Base-by-base conservation (phyloP, 2,797 vertebrate species). In the Squalus acanthias region DNA sequence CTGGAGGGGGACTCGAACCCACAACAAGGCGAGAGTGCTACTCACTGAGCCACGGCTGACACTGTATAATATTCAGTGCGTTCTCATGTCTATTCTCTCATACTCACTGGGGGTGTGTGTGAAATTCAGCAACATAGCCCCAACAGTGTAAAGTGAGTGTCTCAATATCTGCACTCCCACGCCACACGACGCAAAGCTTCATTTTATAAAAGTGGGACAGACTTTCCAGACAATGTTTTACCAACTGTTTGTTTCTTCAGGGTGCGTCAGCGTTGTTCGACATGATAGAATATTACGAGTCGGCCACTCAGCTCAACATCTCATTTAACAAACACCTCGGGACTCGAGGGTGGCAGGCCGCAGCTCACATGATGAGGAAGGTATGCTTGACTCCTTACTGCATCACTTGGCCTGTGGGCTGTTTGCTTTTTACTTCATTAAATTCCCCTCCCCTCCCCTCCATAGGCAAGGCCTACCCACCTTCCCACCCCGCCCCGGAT, bases 271-370 rank as follows among this genome's bases (percentile, higher is more conserved):
- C 99, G 5, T 97, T 99, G 12, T 99, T 99, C 0, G 99, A 99
- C 97, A 99, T 99, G 99, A 99, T 99, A 0, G 99, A 99, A 96
- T 99, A 99, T 97, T 99, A 99, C 0, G 99, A 99, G 97, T 99
- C 99, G 0, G 99, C 99, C 96, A 99, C 99, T 0, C 99, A 99
- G 97, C 99, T 99, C 97, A 99, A 99, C 98, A 99, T 99, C 97
- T 99, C 99, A 96, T 99, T 98, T 97, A 99, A 99, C 98, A 99
- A 99, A 97, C 99, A 99, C 98, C 99, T 99, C 0, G 99, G 99
- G 97, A 98, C 99, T 0, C 98, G 99, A 0, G 99, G 99, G 96
- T 99, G 99, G 99, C 99, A 99, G 98, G 99, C 99, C 0, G 99
- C 99, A 0, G 99, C 99, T 1, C 99, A 99, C 97, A 99, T 99